phyloP scores from a whole-genome alignment of 2,797 vertebrate species.

The Sciurus vulgaris region DNA sequence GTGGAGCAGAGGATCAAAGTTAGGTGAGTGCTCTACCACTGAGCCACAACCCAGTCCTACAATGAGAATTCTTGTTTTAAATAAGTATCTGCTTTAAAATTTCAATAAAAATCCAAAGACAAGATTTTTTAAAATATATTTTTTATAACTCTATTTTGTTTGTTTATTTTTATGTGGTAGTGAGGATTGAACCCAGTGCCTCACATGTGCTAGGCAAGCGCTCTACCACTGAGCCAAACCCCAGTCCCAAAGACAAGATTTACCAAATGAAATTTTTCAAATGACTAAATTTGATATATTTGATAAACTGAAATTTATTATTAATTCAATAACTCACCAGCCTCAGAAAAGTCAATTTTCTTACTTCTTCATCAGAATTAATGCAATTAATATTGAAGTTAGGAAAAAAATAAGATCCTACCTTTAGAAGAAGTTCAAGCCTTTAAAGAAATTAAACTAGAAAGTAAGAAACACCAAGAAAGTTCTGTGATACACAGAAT shows the following conservation, averaged over 20 bases:
- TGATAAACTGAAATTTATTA: constrained; percentile 32
- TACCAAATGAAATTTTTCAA: constrained; percentile 36
- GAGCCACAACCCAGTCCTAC: background rate
- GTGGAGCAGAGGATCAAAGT: too few species aligned
- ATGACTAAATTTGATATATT: constrained; percentile 30
- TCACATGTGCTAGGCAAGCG: too few species aligned
- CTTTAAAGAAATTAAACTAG: constrained; percentile 50
- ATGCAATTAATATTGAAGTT: background rate
- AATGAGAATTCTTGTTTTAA: constrained; percentile 35
- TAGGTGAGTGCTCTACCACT: too few species aligned
- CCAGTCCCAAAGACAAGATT: constrained; percentile 2
- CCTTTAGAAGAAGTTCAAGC: constrained; percentile 10
- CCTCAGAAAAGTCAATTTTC: background rate
- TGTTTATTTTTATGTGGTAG: too few species aligned
- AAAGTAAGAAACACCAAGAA: constrained; percentile 56
- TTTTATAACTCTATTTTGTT: too few species aligned
- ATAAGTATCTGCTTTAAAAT: constrained; percentile 5
- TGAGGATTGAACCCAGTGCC: too few species aligned
- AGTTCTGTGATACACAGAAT: background rate
- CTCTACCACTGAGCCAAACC: too few species aligned
- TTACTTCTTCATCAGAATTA: constrained; percentile 26
- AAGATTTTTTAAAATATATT: too few species aligned
- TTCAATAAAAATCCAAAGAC: background rate
- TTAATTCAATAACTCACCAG: constrained; percentile 30
- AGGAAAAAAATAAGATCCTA: constrained; percentile 15